phyloP scores from a whole-genome alignment of 1,140 invertebrate genomes.

The Dermatophagoides farinae region DNA sequence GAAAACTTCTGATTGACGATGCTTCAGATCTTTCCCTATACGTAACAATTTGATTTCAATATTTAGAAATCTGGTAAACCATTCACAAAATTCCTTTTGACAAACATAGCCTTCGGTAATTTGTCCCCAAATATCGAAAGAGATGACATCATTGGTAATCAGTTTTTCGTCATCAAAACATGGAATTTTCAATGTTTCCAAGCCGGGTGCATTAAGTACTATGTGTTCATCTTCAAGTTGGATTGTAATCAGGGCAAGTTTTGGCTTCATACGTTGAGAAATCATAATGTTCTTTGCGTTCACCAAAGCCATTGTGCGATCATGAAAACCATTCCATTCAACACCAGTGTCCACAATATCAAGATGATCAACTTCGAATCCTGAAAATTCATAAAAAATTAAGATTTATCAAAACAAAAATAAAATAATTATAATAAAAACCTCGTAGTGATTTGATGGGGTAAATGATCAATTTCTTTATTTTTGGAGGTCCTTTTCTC shows the following conservation, averaged over 20 bases:
- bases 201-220: background rate
- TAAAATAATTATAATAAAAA: background rate
- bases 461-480: conserved; percentile 9
- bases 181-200: background rate
- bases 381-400: background rate
- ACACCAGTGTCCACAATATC: background rate
- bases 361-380: conserved; percentile 1
- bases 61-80: conserved; percentile 4
- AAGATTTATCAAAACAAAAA: background rate
- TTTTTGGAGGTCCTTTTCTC: background rate
- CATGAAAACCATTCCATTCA: background rate
- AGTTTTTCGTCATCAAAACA: background rate
- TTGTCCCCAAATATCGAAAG: background rate
- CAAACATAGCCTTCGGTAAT: background rate
- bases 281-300: background rate
- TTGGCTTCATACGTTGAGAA: background rate
- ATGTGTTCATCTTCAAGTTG: background rate
- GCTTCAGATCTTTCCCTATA: background rate
- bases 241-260: background rate
- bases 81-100: background rate
- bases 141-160: background rate
- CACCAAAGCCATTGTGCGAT: background rate
- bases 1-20: background rate
- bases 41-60: background rate
- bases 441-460: conserved; percentile 9